Base-by-base conservation (phyloP, 2,797 vertebrate genomes). In the Halcyon smyrnensis region DNA sequence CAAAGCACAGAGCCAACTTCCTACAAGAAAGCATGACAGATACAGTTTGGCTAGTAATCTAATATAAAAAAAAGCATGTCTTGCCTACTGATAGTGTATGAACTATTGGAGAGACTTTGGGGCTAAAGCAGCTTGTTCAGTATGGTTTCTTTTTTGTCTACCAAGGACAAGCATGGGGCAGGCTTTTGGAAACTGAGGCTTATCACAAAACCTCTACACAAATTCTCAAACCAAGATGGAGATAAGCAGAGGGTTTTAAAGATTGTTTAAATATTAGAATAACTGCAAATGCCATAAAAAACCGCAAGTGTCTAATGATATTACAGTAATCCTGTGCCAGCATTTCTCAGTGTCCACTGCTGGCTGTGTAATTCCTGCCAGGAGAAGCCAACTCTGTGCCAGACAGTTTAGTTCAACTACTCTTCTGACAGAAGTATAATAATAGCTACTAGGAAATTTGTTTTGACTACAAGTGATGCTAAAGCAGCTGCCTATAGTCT, bases 401-500 rank as follows among this genome's bases (percentile, higher is more conserved):
- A 91, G 75, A 93, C 30, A 82, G 71, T 82, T 89, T 86, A 93
- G 91, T 51, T 89, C 85, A 78, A 82, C 48, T 39, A 56, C 39
- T 92, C 46, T 84, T 92, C 70, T 81, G 71, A 96, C 23, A 89
- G 79, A 93, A 84, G 17, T 74, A 85, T 50, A 95, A 63, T 69
- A 76, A 81, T 54, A 93, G 73, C 78, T 93, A 92, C 45, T 39
- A 90, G 65, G 41, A 90, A 95, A 96, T 88, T 73, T 87, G 80
- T 76, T 95, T 96, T 97, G 95, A 86, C 85, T 93, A 84, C 67
- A 96, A 93, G 90, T 92, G 94, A 91, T 83, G 82, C 82, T 95
- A 97, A 95, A 96, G 85, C 95, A 97, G 93, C 95, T 97, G 96
- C 90, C 96, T 97, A 93, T 93, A 92, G 93, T 97, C 94, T 97